Evolutionary conservation across 2,113 vertebrate genomes (phyloP), one percentile per base, ranked within the genome.

Genomic region (Saccopteryx leptura): DNA sequence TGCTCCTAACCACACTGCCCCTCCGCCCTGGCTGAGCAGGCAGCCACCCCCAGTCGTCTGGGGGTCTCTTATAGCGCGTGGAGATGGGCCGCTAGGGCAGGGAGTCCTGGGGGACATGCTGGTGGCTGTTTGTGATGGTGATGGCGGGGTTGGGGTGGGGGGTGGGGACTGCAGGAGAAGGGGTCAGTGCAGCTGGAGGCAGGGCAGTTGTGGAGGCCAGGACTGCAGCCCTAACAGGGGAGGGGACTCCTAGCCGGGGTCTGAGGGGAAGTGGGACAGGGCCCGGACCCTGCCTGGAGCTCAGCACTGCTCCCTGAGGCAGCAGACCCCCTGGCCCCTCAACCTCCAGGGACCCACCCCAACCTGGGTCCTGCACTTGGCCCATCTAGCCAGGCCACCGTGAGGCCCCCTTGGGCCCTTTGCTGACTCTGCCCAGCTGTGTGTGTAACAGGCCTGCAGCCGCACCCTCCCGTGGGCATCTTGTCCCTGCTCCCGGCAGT

Each of bases 391-490:
- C 28, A 3, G n/a, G 75, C 13, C 18, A n/a, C n/a, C 1, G 33
- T 2, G 14, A 28, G 39, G 17, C 26, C 15, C 6, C 2, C 50
- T 8, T 2, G 58, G 81, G 56, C 31, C 46, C 60, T 26, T 2
- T 33, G 81, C 21, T 17, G 54, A 58, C 26, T 2, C 3, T 3
- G 14, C 60, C 63, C 10, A 4, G 54, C 66, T 13, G 18, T 2
- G 5, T 2, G 50, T 52, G n/a, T 3, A 8, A 13, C 10, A 19
- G 39, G 72, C 31, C 80, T 31, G 60, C 2, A 13, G 24, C 54
- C 3, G 0, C 14, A 2, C 26, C 75, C 2, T 2, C 21, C 14
- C 46, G 13, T 0, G 2, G 54, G 54, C 56, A 26, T 48, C 0
- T 0, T 60, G 17, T 7, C 15, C 61, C 28, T 4, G 26, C 48